A percentile compares a stretch with the other conserved stretches of the same genome.
Evolutionary conservation across 2,797 vertebrate species (phyloP).

Genomic region (Tauraco hartlaubi): DNA sequence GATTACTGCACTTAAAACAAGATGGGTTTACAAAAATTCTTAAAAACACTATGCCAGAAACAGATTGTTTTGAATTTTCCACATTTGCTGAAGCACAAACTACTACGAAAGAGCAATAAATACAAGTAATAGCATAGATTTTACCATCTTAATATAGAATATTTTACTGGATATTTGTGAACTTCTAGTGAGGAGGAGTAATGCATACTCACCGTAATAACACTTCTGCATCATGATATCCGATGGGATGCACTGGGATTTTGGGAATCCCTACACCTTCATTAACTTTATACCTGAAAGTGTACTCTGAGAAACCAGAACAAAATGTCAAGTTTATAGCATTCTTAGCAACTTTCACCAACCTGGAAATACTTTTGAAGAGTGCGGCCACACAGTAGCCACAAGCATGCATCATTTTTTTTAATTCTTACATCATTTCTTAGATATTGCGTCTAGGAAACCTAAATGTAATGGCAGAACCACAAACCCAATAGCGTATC

Average conservation of each 20-base stretch:
- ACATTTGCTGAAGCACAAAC: background rate
- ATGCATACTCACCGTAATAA: slow-evolving; percentile 84
- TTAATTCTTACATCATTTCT: background rate
- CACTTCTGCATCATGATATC: slow-evolving; percentile 89
- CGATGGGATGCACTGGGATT: slow-evolving; percentile 95
- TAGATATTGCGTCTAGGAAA: background rate
- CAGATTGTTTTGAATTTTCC: background rate
- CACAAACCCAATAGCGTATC: background rate
- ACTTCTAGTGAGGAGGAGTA: background rate
- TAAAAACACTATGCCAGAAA: background rate
- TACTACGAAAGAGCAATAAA: background rate
- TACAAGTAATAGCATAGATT: background rate
- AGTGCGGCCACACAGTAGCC: background rate
- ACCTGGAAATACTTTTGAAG: background rate
- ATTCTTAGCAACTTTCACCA: background rate
- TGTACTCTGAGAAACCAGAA: slow-evolving; percentile 85
- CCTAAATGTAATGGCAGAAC: background rate
- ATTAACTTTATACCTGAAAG: slow-evolving; percentile 84
- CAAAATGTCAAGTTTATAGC: background rate
- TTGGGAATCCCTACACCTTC: slow-evolving; percentile 90
- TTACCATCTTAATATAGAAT: background rate
- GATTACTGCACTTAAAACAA: background rate
- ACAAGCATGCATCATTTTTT: background rate
- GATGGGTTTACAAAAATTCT: background rate
- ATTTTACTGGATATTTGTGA: background rate